Evolutionary conservation across 1,140 invertebrate species (phyloP), one percentile per base, ranked within the genome.

Genomic region (Drosophila miranda): DNA sequence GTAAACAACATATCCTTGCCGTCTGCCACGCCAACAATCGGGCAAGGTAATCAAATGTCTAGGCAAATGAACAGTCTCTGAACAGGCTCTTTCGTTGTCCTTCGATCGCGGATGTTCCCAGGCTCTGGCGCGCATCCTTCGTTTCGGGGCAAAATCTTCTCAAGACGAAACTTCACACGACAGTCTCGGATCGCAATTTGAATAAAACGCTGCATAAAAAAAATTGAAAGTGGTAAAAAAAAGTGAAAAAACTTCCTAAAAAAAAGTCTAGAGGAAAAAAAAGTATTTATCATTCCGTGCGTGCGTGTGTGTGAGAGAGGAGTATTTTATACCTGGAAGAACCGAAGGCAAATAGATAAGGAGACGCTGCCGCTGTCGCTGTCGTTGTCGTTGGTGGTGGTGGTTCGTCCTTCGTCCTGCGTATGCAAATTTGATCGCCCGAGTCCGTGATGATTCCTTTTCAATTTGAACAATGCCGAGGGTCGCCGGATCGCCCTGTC

Each of bases 221-320:
- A 87, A 87, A 78, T 58, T 67, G 78, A 87, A 88, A 82, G 83
- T 82, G 83, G 71, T 78, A 88, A 77, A 87, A 87, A 86, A 87
- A 87, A 87, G 82, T 88, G 82, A 87, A 87, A 87, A 87, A 87
- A 87, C 19, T 76, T 71, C 50, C 63, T 50, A 66, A 81, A 86
- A 84, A 83, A 86, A 59, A 67, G 48, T 57, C 6, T n/a, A 49
- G 46, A 59, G 48, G 16, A 67, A 73, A 86, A 86, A 86, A 84
- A 86, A 81, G 78, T 78, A 88, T 87, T 87, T 87, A 87, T 87
- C 78, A 87, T 87, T 87, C 78, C 45, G 57, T 73, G 67, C 66
- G 71, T 74, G 61, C 66, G 71, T 74, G 61, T 51, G 53, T 45
- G 70, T 30, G 75, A 53, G 51, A 59, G 62, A 69, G 11, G 34